Percentiles rank a stretch among this genome's conserved stretches.
phyloP scores from a whole-genome alignment of 2,113 vertebrate species.

The Colaptes auratus region DNA sequence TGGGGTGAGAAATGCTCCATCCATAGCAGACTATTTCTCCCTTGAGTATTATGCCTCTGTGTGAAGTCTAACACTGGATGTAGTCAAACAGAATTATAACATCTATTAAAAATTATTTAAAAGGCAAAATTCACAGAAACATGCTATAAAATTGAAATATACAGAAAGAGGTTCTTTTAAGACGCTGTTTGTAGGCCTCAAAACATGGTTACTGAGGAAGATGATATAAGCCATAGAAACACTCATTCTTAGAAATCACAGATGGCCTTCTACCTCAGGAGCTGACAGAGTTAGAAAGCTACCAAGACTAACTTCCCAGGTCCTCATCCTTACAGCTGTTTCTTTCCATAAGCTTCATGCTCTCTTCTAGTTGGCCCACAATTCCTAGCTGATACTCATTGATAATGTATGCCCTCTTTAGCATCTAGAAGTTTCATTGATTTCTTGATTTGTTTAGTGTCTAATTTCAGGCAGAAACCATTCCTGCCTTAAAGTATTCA shows the following conservation, averaged over 20 bases:
- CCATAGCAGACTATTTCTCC: conserved; percentile 42
- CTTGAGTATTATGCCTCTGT: conserved; percentile 35
- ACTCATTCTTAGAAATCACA: conserved; percentile 44
- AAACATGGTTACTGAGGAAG: conserved; percentile 4
- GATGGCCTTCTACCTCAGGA: neutral
- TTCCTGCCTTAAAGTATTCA: neutral
- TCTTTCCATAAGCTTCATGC: neutral
- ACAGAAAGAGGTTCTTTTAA: conserved; percentile 39
- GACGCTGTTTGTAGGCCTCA: conserved; percentile 16
- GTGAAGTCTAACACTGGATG: conserved; percentile 28
- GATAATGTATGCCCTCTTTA: neutral
- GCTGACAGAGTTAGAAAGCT: neutral
- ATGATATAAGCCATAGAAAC: conserved; percentile 16
- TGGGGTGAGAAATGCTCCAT: conserved; percentile 8
- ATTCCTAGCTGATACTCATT: neutral
- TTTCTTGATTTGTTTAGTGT: neutral
- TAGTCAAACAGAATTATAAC: conserved; percentile 49
- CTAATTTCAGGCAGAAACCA: neutral
- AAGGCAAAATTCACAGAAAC: conserved; percentile 26
- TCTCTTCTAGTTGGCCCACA: neutral
- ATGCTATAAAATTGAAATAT: conserved; percentile 39
- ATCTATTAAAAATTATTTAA: conserved; percentile 51
- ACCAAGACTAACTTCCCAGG: neutral
- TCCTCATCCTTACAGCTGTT: neutral
- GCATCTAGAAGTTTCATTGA: neutral